These are phyloP conservation scores for Clangula hyemalis DNA, from an alignment of 2,797 vertebrate genomes.

Conservation along the genomic window DNA sequence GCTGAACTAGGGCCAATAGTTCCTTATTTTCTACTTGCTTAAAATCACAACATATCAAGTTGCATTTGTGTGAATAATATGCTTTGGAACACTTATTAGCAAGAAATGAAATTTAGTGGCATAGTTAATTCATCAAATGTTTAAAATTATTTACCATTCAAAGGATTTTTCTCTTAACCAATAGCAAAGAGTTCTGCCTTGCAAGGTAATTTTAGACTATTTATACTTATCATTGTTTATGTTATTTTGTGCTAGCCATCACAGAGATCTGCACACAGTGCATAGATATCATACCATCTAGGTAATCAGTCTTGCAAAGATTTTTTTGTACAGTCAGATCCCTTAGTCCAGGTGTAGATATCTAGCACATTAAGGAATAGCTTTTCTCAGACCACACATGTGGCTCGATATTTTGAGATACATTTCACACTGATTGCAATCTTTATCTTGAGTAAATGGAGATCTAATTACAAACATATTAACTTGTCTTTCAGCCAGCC, in stretches of 20 bases:
- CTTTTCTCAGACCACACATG: conserved; percentile 50
- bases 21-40: conserved; percentile 70
- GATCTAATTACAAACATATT: conserved; percentile 59
- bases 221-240: conserved; percentile 32
- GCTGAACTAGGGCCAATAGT: conserved; percentile 72
- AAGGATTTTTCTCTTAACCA: conserved; percentile 28
- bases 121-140: conserved; percentile 27
- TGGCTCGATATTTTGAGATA: conserved; percentile 47
- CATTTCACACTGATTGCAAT: conserved; percentile 45
- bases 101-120: conserved; percentile 39
- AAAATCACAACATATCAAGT: conserved; percentile 73
- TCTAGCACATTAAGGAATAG: conserved; percentile 51
- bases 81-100: conserved; percentile 46
- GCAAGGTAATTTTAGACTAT: conserved; percentile 38
- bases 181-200: neutral
- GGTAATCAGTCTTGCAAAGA: conserved; percentile 12
- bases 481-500: conserved; percentile 37
- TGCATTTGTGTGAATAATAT: conserved; percentile 63
- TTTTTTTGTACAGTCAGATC: conserved; percentile 37
- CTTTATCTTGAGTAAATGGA: conserved; percentile 54
- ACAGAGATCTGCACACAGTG: neutral
- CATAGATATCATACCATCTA: neutral
- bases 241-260: neutral
- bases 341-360: conserved; percentile 14
- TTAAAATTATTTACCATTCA: conserved; percentile 22